These are phyloP conservation scores for Olivierus martensii DNA, from an alignment of 1,140 invertebrate genomes.

Conservation along the genomic window DNA sequence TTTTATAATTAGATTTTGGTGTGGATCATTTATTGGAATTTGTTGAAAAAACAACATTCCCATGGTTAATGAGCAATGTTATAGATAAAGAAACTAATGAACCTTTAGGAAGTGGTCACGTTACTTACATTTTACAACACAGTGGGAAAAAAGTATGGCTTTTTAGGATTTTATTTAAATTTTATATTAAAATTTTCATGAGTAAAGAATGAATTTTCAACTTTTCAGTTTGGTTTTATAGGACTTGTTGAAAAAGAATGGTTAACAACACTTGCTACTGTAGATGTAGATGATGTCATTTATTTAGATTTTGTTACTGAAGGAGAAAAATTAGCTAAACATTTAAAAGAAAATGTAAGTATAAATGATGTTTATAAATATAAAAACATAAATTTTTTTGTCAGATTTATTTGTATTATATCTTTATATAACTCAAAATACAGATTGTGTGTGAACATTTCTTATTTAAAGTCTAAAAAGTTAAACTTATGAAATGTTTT, in stretches of 20 bases:
- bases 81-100: conserved; percentile 69
- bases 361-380: no score
- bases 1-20: conserved; percentile 61
- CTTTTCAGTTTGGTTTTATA: conserved; percentile 38
- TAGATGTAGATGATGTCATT: conserved; percentile 74
- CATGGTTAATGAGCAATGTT: conserved; percentile 86
- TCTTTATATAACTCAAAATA: no score
- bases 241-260: conserved; percentile 76
- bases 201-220: background rate
- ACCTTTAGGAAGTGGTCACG: conserved; percentile 64
- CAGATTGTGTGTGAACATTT: no score
- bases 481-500: no score
- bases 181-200: background rate
- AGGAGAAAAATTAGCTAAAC: conserved; percentile 54
- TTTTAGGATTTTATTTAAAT: background rate
- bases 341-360: conserved; percentile 56
- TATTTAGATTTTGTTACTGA: conserved; percentile 69
- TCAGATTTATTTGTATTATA: conserved; percentile 5
- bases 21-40: conserved; percentile 62
- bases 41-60: conserved; percentile 58
- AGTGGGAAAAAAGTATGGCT: conserved; percentile 57
- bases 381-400: no score
- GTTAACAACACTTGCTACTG: conserved; percentile 71
- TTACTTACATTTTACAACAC: conserved; percentile 62
- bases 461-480: no score